Conservation (phyloP, 2,113 vertebrate genomes). For the Redunca redunca region DNA sequence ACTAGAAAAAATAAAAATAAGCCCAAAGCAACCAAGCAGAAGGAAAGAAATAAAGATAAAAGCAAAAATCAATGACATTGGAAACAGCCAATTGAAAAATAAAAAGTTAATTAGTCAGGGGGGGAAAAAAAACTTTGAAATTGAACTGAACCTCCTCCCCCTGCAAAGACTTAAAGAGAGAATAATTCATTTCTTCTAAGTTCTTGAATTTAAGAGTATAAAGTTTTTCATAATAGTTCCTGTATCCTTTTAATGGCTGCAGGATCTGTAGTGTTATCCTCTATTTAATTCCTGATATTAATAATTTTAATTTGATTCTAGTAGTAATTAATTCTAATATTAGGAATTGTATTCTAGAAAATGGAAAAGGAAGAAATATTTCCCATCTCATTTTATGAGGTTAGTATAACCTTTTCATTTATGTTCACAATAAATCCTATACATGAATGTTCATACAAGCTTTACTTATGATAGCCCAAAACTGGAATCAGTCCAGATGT, state of each 20-base stretch:
- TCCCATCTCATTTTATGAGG: background rate
- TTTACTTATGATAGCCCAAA: background rate
- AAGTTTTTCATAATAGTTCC: no score
- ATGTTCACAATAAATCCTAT: background rate
- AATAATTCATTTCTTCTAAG: no score
- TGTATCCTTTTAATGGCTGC: no score
- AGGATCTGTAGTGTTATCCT: no score
- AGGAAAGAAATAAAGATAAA: slow-evolving; percentile 12
- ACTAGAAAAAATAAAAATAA: background rate
- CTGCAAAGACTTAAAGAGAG: background rate
- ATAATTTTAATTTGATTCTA: no score
- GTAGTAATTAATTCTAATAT: no score
- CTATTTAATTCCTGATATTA: no score
- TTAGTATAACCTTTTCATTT: background rate
- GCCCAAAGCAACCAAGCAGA: background rate
- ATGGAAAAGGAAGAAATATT: background rate
- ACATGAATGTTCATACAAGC: background rate
- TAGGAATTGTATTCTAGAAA: background rate
- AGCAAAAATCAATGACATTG: background rate
- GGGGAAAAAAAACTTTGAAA: background rate
- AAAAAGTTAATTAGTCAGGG: background rate
- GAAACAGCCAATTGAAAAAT: background rate
- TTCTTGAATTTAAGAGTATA: no score
- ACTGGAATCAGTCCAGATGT: background rate
- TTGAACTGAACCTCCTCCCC: background rate